These are phyloP conservation scores for Rhyacophila evoluta DNA, from an alignment of 2,888 invertebrate genomes.

Conservation along the genomic window DNA sequence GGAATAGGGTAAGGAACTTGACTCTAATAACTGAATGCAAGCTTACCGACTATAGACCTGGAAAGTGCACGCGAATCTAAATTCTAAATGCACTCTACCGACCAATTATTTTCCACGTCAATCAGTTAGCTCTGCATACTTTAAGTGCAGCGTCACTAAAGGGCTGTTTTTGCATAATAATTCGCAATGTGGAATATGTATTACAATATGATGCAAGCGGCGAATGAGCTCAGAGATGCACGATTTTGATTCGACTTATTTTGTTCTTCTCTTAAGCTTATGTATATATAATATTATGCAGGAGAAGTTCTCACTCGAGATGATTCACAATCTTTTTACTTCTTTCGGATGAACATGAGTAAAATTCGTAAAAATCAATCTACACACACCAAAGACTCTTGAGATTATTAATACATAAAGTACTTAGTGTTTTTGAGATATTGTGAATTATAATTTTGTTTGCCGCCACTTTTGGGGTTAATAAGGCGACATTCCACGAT, in stretches of 20 bases:
- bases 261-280: neutral
- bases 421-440: no score
- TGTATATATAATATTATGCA: neutral
- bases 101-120: neutral
- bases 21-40: no score
- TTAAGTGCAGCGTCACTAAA: neutral
- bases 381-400: no score
- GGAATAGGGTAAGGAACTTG: no score
- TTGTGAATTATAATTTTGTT: no score
- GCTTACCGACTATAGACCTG: no score
- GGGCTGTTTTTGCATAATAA: neutral
- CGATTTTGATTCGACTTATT: neutral
- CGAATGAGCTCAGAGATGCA: neutral
- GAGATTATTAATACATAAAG: no score
- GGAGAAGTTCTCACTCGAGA: neutral
- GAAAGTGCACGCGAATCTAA: neutral
- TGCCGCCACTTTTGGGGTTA: no score
- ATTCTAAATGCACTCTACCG: neutral
- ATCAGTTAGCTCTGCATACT: neutral
- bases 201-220: neutral
- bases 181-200: neutral
- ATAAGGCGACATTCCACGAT: no score
- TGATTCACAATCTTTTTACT: neutral
- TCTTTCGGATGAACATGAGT: neutral
- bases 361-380: neutral